Base-by-base conservation (phyloP, 2,797 vertebrate species). In the Peromyscus attwateri region DNA sequence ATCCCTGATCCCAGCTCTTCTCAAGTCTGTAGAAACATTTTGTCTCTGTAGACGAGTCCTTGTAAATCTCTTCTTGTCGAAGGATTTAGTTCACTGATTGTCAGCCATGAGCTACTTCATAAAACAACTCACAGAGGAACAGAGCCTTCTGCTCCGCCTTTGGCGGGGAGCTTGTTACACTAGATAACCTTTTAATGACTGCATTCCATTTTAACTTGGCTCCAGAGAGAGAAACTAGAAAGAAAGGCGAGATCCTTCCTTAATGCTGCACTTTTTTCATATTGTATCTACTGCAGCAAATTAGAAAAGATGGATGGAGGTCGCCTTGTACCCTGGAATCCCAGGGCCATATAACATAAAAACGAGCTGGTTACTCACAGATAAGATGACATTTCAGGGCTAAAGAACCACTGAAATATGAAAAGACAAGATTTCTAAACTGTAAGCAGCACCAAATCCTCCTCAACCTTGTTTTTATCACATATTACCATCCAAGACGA, bases 11-110 rank as follows among this genome's bases (percentile, higher is more conserved):
- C 98, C 97, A 98, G 89, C 60, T 95, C 97, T 97, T 96, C 94
- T 98, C 91, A 95, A 96, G 92, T 97, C 98, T 95, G 90, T 91
- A 95, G 98, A 98, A 98, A 97, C 94, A 97, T 91, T 98, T 98
- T 55, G 29, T 97, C 97, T 97, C 98, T 94, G 62, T 81, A 98
- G 98, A 98, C 96, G 98, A 97, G 95, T 97, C 97, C 98, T 98
- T 98, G 96, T 98, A 99, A 99, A 98, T 98, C 98, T 98, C 98
- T 97, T 92, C 97, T 98, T 98, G 97, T 98, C 64, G 1, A 97
- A 98, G 95, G 98, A 99, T 99, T 99, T 98, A 98, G 97, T 98
- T 98, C 98, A 96, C 97, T 98, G 98, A 98, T 98, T 98, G 98
- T 98, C 98, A 98, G 97, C 97, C 96, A 97, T 91, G 93, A 98